Conservation (phyloP, 2,888 invertebrate species). For the Netelia inedita region DNA sequence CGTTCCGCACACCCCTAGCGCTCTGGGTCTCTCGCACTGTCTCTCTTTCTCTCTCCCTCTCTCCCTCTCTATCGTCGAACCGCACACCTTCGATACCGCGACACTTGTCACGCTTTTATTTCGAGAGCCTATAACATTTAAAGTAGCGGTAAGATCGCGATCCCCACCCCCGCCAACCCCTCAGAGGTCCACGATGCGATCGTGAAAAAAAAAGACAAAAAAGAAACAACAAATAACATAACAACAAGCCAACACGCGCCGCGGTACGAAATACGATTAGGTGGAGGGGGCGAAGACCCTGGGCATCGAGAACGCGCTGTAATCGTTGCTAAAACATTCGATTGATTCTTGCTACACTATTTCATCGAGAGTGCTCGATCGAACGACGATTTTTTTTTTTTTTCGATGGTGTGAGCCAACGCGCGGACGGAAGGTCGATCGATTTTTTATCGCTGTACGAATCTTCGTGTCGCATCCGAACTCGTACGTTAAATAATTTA, state of each 20-base stretch:
- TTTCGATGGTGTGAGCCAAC: slow-evolving; percentile 36
- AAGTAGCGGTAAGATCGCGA: slow-evolving; percentile 38
- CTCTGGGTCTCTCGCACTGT: not conserved
- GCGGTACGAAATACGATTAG: not conserved
- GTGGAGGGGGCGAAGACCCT: slow-evolving; percentile 60
- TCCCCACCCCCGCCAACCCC: slow-evolving; percentile 22
- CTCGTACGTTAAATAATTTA: not conserved
- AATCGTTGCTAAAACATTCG: slow-evolving; percentile 48
- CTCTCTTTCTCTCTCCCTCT: not conserved
- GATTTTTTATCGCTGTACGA: slow-evolving; percentile 14
- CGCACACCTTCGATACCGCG: slow-evolving; percentile 49
- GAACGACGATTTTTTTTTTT: slow-evolving; percentile 6
- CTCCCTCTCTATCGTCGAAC: slow-evolving; percentile 34
- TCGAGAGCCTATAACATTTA: slow-evolving; percentile 66
- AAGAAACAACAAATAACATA: slow-evolving; percentile 2
- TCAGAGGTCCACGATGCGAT: not conserved
- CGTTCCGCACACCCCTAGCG: not conserved
- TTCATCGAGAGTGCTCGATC: slow-evolving; percentile 19
- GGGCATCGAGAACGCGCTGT: slow-evolving; percentile 62
- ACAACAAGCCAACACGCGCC: not conserved
- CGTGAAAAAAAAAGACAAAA: slow-evolving; percentile 28
- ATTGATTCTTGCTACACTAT: slow-evolving; percentile 47
- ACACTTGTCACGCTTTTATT: slow-evolving; percentile 66
- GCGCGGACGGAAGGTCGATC: slow-evolving; percentile 15
- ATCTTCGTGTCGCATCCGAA: not conserved